Base-by-base conservation (phyloP, 1,140 invertebrate genomes). In the Leptonema lineaticorne region DNA sequence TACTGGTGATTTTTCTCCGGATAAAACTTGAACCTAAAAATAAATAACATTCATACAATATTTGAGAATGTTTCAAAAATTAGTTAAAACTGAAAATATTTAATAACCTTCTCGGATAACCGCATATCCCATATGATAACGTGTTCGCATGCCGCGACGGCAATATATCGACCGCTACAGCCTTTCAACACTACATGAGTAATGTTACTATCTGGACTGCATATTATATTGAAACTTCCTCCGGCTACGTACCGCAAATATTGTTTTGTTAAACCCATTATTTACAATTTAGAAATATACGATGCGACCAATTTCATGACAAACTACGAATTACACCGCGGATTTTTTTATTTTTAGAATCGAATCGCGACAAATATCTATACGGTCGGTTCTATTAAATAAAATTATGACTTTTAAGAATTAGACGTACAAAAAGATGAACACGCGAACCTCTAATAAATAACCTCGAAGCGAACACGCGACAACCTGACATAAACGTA, bases 221-320 rank as follows among this genome's bases (percentile, higher is more conserved):
- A 87, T 69, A 98, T 90, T 48, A 97, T 86, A 77, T 96, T 96
- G 81, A 94, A 94, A 74, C 88, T 89, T 30, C 90, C 88, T 57
- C 88, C 88, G 11, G 90, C 87, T 9, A 86, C 85, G 80, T 95
- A 98, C 53, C 94, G 88, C 63, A 98, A 85, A 87, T 99, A 99
- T 82, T 99, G 93, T 78, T 97, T 97, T 20, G 96, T 98, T 72
- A 98, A 81, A 69, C 94, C 95, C 96, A 98, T 98, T 37, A n/a
- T n/a, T n/a, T n/a, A n/a, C n/a, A n/a, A n/a, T n/a, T n/a, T n/a
- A n/a, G n/a, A n/a, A n/a, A n/a, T n/a, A n/a, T n/a, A n/a, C n/a
- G n/a, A n/a, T n/a, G n/a, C n/a, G n/a, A n/a, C n/a, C n/a, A n/a
- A n/a, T n/a, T n/a, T n/a, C n/a, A n/a, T n/a, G n/a, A n/a, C n/a